Base-by-base conservation (phyloP, 1,140 invertebrate genomes). In the Lineus longissimus region DNA sequence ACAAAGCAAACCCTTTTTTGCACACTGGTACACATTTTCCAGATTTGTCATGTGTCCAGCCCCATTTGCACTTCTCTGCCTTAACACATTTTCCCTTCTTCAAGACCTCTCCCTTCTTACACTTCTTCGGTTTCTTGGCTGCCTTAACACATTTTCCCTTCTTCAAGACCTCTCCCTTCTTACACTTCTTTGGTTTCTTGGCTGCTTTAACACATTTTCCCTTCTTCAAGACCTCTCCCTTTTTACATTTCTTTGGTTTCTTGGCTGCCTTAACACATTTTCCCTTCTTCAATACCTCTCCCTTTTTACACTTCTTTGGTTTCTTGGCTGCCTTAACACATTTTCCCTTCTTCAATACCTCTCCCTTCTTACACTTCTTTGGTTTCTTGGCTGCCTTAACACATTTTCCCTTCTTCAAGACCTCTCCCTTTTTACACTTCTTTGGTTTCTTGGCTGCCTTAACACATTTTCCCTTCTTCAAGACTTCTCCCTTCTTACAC, bases 241-340 rank as follows among this genome's bases (percentile, higher is more conserved):
- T 51, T n/a, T 51, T 51, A 51, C 47, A 51, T 51, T 51, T n/a
- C n/a, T n/a, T 51, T 27, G 47, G 47, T 51, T 36, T n/a, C n/a
- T n/a, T n/a, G n/a, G n/a, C 33, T 7, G 4, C 25, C n/a, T 51
- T 51, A 6, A 51, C 47, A 51, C 47, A 51, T 27, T 51, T n/a
- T 6, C 19, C 47, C 6, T 51, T 27, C 25, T 51, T 51, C n/a
- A 51, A 7, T 4, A n/a, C n/a, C n/a, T 51, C 19, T 19, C 25
- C 47, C 25, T 51, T 51, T n/a, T 51, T 51, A n/a, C 47, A 51
- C n/a, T 51, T 51, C n/a, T n/a, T n/a, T n/a, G n/a, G n/a, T n/a
- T n/a, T n/a, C n/a, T n/a, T n/a, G 4, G 47, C 6, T 9, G 47
- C 47, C 25, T 51, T 51, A 6, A 51, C n/a, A 51, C 47, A 51